Base-by-base conservation (phyloP, 2,113 vertebrate species). In the Spea multiplicata region DNA sequence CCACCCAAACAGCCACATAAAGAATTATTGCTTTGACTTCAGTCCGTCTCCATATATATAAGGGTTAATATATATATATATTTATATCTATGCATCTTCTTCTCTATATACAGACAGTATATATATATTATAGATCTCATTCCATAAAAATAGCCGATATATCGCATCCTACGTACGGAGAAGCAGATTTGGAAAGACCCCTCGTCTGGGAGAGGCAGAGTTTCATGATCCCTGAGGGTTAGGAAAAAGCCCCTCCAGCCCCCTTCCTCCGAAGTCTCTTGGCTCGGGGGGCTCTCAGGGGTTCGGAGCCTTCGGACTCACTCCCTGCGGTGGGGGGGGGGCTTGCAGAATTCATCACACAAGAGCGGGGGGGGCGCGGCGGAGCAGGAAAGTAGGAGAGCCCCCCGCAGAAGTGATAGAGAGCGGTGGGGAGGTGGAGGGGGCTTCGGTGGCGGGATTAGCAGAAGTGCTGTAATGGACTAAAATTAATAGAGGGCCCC, bases 101-200 rank as follows among this genome's bases (percentile, higher is more conserved):
- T 78, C 70, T 79, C 76, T 79, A 79, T 79, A 79, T 79, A 79
- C 76, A 79, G 69, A 79, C 76, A 78, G 57, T 66, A 64, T 79
- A 75, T 79, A 75, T 75, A 79, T 79, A 73, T 73, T 79, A 73
- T 71, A 78, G 53, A 66, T 79, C 62, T 73, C 70, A 79, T 72
- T 72, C 76, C 71, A 78, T 78, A 78, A 64, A 78, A 78, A 79
- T 79, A 66, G 57, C 14, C 53, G 17, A 66, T 66, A 64, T 52
- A 65, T 75, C n/a, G 52, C 44, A 44, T 44, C 62, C 73, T 75
- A 75, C 47, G 9, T 65, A 49, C 16, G 48, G 61, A 75, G 61
- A 49, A 65, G 74, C 64, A 6, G 30, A 52, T 66, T 52, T 75
- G 61, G 73, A 75, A 75, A 75, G 73, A 66, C 13, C 48, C 73